These are phyloP conservation scores for Mellivora capensis DNA, from an alignment of 2,113 vertebrate species.

Conservation along the genomic window DNA sequence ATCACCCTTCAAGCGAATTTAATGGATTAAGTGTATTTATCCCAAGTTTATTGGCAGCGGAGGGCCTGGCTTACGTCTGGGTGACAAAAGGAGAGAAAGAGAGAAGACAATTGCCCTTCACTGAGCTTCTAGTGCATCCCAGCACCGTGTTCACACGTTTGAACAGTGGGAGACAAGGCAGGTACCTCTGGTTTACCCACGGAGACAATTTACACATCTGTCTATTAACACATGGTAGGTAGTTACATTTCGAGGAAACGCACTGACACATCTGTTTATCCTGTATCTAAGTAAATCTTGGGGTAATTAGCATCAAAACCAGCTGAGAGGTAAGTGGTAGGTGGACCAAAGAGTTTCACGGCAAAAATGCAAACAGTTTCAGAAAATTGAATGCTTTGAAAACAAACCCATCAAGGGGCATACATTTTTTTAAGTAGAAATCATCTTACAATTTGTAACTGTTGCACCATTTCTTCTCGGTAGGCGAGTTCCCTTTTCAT, in stretches of 20 bases:
- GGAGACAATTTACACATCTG: slow-evolving; percentile 64
- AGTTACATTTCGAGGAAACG: slow-evolving; percentile 68
- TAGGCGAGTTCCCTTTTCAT: slow-evolving; percentile 98
- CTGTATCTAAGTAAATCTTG: slow-evolving; percentile 80
- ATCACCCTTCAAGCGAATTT: background rate
- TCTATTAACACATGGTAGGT: slow-evolving; percentile 61
- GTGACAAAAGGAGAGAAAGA: background rate
- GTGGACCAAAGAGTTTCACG: slow-evolving; percentile 22
- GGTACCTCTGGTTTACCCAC: background rate
- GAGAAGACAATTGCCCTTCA: background rate
- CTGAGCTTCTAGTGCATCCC: background rate
- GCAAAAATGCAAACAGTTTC: background rate
- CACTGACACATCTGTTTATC: slow-evolving; percentile 80
- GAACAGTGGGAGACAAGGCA: background rate
- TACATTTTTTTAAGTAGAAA: slow-evolving; percentile 50
- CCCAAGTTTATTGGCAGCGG: background rate
- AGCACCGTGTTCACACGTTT: background rate
- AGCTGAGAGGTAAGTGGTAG: slow-evolving; percentile 65
- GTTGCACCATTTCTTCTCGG: slow-evolving; percentile 99
- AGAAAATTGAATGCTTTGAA: background rate
- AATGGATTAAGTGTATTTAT: background rate
- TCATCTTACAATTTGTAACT: slow-evolving; percentile 94
- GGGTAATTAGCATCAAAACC: slow-evolving; percentile 79
- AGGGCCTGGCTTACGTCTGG: background rate
- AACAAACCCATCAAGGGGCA: background rate